Evolutionary conservation across 2,797 vertebrate species (phyloP), one percentile per base, ranked within the genome.

Genomic region (Pipistrellus nathusii): DNA sequence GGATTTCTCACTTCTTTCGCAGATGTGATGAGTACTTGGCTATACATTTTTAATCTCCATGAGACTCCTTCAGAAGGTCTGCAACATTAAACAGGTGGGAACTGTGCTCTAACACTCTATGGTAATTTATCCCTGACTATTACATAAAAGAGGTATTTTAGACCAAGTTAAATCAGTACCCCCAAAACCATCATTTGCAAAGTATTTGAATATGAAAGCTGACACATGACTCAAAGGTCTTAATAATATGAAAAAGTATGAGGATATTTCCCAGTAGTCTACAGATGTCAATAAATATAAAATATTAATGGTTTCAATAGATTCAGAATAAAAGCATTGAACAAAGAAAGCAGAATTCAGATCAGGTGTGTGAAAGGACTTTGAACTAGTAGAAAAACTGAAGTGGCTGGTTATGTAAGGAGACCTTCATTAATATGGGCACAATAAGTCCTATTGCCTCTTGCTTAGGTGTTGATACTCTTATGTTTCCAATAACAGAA

Each of bases 1-100:
- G 17, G 41, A 83, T 83, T 87, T 90, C 64, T 94, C 81, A 44
- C 55, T 91, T 91, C 53, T 62, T 80, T 91, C 25, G 38, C 82
- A 55, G 77, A 64, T 15, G 15, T n/a, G 46, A 57, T 20, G 14
- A 59, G 9, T 72, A n/a, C n/a, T 72, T 68, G 25, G 77, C 77
- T 76, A 71, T 14, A 59, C 12, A 35, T 72, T 51, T 88, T 53
- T 77, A 75, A 85, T 66, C 27, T 94, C 66, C 44, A 8, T 6
- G 20, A 92, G 12, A 62, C 30, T 85, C 64, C 48, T 15, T 90
- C 77, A 83, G 75, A 80, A 91, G 48, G 21, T 55, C 62, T 97
- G 64, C 12, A 91, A 13, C 38, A 55, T 88, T 88, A 66, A 92
- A 87, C 80, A 80, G 53, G 62, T 88, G 17, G 77, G 51, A 88